Evolutionary conservation across 1,140 invertebrate species (phyloP).

Genomic region (Drosophila parvula): DNA sequence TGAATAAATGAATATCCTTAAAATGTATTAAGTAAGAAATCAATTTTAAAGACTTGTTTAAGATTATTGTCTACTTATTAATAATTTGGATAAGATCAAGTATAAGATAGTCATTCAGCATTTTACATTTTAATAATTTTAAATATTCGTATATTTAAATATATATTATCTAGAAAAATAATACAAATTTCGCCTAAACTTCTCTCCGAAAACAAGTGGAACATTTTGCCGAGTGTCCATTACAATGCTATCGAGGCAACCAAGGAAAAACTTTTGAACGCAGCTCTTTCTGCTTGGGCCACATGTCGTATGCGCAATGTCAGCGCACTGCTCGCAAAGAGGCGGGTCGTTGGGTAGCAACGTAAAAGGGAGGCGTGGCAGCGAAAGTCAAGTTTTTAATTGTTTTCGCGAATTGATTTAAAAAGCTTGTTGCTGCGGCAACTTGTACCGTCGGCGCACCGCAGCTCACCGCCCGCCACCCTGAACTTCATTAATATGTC

Average conservation of each 20-base stretch:
- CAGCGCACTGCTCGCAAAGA: conserved; percentile 26
- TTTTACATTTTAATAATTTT: too few relatives aligned
- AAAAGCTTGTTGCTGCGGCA: conserved; percentile 57
- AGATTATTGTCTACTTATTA: too few relatives aligned
- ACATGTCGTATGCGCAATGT: conserved; percentile 64
- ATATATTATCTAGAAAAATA: too few relatives aligned
- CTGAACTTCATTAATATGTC: conserved; percentile 72
- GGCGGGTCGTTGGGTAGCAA: background rate
- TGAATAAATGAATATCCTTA: too few relatives aligned
- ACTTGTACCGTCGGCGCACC: conserved; percentile 32
- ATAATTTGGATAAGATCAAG: too few relatives aligned
- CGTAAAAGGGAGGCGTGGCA: conserved; percentile 8
- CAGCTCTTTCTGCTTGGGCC: conserved; percentile 19
- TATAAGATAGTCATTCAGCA: too few relatives aligned
- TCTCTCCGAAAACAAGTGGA: background rate
- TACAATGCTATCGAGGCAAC: conserved; percentile 3
- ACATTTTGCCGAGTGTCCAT: conserved; percentile 5
- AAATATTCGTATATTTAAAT: too few relatives aligned
- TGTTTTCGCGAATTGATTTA: conserved; percentile 77
- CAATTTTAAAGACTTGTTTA: too few relatives aligned
- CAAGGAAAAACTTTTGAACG: conserved; percentile 38
- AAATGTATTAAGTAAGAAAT: too few relatives aligned
- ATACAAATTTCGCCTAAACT: background rate
- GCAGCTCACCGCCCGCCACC: background rate
- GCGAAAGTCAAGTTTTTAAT: conserved; percentile 75